Percentiles rank a stretch among this genome's conserved stretches.
These are phyloP conservation scores for Cassiopea xamachana DNA, from an alignment of 30 jellyfish, hydroid and myxozoan species.

Conservation along the genomic window DNA sequence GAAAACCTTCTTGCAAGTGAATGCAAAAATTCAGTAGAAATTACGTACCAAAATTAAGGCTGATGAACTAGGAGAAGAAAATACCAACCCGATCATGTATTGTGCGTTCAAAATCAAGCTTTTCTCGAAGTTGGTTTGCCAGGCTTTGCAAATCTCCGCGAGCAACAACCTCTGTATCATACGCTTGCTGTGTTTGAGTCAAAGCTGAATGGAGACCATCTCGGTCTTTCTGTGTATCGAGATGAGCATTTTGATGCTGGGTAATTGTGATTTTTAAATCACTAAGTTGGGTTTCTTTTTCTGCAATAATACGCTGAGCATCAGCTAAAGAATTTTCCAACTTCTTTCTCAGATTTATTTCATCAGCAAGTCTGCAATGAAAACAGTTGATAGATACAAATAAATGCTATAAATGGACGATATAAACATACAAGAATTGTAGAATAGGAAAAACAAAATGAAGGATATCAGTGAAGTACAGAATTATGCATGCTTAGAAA, in stretches of 20 bases:
- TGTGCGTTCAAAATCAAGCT: conserved; percentile 84
- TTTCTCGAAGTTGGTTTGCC: conserved; percentile 76
- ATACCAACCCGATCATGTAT: conserved; percentile 78
- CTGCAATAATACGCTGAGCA: conserved; percentile 89
- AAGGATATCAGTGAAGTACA: not conserved
- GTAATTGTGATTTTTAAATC: conserved; percentile 83
- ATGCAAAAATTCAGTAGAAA: too few species aligned
- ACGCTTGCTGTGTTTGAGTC: conserved; percentile 58
- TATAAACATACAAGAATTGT: not conserved
- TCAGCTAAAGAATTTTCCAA: conserved; percentile 93
- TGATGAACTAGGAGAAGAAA: too few species aligned
- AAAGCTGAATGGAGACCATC: conserved; percentile 77
- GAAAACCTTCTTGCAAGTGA: too few species aligned
- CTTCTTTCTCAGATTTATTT: conserved; percentile 68
- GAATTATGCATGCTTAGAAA: too few species aligned
- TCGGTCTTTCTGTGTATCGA: conserved; percentile 86
- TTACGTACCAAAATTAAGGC: too few species aligned
- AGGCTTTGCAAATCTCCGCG: conserved; percentile 77
- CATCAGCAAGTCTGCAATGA: conserved; percentile 75
- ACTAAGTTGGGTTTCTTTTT: conserved; percentile 72
- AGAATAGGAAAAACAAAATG: not conserved
- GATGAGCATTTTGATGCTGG: conserved; percentile 93
- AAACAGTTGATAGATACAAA: not conserved
- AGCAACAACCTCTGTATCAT: conserved; percentile 85
- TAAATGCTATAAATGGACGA: not conserved